phyloP scores from a whole-genome alignment of 2,113 vertebrate genomes.

The Acanthochromis polyacanthus region DNA sequence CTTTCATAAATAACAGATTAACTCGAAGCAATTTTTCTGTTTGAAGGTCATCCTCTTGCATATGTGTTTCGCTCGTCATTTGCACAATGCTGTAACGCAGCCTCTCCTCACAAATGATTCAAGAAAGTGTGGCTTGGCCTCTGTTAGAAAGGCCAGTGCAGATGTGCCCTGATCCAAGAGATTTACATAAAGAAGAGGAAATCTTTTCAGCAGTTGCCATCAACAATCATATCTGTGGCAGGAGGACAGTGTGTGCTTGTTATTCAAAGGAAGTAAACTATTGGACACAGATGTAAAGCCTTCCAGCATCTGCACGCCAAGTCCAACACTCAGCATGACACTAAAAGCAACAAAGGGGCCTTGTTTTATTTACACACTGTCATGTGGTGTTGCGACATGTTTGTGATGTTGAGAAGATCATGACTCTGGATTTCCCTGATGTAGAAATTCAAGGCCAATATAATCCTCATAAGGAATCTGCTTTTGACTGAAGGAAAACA shows the following conservation, averaged over 20 bases:
- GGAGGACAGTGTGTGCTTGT: conserved; percentile 12
- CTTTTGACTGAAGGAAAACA: not conserved
- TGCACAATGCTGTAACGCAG: conserved; percentile 5
- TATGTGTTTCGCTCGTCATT: not conserved
- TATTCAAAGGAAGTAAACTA: conserved; percentile 53
- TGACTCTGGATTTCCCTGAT: not conserved
- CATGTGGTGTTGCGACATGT: conserved; percentile 25
- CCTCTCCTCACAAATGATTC: conserved; percentile 7
- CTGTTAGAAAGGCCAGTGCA: conserved; percentile 20
- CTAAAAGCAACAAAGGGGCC: conserved; percentile 30
- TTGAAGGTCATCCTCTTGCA: not conserved
- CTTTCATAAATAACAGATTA: not conserved
- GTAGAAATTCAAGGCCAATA: not conserved
- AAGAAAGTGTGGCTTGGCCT: conserved; percentile 11
- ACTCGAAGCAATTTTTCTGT: not conserved
- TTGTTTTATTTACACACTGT: conserved; percentile 49
- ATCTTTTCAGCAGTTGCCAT: conserved; percentile 61
- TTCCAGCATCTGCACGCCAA: conserved; percentile 43
- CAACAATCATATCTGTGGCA: conserved; percentile 32
- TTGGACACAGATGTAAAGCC: conserved; percentile 56
- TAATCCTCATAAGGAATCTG: not conserved
- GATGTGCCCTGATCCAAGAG: conserved; percentile 35
- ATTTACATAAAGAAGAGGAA: conserved; percentile 51
- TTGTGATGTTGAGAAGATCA: not conserved
- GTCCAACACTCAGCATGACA: conserved; percentile 45